Conservation (phyloP, 2,113 vertebrate genomes). For the Haemorhous mexicanus region DNA sequence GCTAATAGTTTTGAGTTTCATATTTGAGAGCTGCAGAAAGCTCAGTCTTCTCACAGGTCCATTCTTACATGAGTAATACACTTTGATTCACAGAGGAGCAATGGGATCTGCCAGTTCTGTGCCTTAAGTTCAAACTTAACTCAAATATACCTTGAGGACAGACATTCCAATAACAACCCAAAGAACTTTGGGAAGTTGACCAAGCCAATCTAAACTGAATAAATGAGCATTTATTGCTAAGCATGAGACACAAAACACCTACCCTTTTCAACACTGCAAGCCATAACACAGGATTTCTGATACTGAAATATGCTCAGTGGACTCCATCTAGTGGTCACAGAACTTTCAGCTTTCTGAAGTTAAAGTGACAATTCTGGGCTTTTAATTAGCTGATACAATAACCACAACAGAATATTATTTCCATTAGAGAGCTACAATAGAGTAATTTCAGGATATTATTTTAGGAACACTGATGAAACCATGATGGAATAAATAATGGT, state of each 20-base stretch:
- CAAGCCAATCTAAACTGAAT: neutral
- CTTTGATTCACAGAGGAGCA: neutral
- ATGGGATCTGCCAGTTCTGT: neutral
- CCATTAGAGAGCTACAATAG: neutral
- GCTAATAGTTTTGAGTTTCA: neutral
- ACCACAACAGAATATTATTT: neutral
- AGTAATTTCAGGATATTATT: neutral
- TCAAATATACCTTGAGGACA: neutral
- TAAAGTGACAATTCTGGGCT: neutral
- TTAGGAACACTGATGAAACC: neutral
- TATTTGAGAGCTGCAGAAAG: neutral
- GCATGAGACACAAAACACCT: neutral
- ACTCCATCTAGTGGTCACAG: slow-evolving; percentile 62
- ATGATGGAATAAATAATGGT: neutral
- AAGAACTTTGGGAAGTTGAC: neutral
- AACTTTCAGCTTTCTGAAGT: neutral
- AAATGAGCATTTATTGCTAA: neutral
- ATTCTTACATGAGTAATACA: neutral
- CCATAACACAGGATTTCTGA: neutral
- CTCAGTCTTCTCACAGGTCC: neutral
- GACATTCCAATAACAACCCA: neutral
- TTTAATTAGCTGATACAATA: neutral
- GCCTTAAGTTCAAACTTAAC: neutral
- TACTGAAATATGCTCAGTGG: neutral
- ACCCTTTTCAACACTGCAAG: neutral